phyloP scores from a whole-genome alignment of 2,888 invertebrate genomes.

The Cheilosia soror region DNA sequence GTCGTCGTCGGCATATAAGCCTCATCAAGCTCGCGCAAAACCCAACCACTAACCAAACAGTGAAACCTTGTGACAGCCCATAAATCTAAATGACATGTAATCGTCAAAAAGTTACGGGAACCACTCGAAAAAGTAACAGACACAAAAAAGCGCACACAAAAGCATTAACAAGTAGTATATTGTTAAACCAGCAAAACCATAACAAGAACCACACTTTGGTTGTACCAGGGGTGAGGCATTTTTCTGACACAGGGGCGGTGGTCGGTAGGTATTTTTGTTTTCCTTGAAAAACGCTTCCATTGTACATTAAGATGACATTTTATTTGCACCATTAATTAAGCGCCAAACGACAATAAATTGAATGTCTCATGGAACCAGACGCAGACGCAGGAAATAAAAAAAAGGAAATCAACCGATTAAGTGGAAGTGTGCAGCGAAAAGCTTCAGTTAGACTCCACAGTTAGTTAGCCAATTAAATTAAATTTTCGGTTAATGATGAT shows the following conservation, averaged over 20 bases:
- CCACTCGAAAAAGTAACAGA: constrained; percentile 25
- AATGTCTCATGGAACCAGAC: constrained; percentile 44
- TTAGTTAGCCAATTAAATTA: constrained; percentile 55
- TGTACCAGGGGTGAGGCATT: constrained; percentile 13
- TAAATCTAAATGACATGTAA: constrained; percentile 79
- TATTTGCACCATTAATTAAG: constrained; percentile 72
- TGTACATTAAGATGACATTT: constrained; percentile 67
- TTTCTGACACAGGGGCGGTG: constrained; percentile 11
- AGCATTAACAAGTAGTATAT: constrained; percentile 46
- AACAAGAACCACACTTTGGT: constrained; percentile 52
- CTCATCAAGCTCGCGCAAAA: constrained; percentile 37
- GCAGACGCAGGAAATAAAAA: not conserved
- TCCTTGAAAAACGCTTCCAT: constrained; percentile 53
- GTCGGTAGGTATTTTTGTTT: constrained; percentile 4
- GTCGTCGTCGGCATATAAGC: no score
- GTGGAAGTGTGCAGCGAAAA: constrained; percentile 19
- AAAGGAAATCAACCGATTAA: not conserved
- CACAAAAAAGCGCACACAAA: constrained; percentile 27
- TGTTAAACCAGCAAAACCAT: constrained; percentile 55
- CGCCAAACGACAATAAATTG: constrained; percentile 65
- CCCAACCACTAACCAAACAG: constrained; percentile 38
- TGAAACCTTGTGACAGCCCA: constrained; percentile 77
- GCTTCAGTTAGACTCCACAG: constrained; percentile 5
- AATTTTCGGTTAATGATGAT: constrained; percentile 57
- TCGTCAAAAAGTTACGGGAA: constrained; percentile 72